Evolutionary conservation across 2,113 vertebrate genomes (phyloP), one percentile per base, ranked within the genome.

Genomic region (Protomyctophum bolini): DNA sequence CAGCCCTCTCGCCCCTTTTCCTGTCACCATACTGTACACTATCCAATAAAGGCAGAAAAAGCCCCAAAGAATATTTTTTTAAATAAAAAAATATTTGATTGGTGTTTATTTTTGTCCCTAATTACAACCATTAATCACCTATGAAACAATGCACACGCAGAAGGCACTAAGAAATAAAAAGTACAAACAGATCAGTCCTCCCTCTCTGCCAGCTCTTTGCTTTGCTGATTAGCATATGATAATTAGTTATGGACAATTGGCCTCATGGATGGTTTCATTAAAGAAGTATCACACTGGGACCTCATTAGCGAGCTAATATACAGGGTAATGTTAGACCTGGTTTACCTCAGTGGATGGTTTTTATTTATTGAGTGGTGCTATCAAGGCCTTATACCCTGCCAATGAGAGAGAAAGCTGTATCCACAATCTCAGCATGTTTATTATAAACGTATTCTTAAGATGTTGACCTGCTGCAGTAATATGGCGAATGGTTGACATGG

Each of bases 181-280:
- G 29, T 14, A 41, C 70, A 75, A 86, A 91, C 82, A 82, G 84
- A 85, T 70, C 62, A 74, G 68, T 75, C 72, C 63, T 72, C 70
- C 75, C 72, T 70, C 75, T 83, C 63, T 71, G 33, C 63, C 54
- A 57, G 73, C 75, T 79, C 82, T 86, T 90, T 75, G 59, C 59
- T 84, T 82, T 73, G 81, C 76, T 70, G 83, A 91, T 92, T 91
- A 90, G 81, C 86, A 90, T 87, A 89, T 88, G 83, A 89, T 91
- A 91, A 92, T 92, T 92, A 91, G 89, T 89, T 86, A 81, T 89
- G 89, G 90, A 84, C 87, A 83, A 89, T 91, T 92, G 91, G 85
- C 79, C 86, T 87, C 86, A 72, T 88, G 88, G 87, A 90, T 91
- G 83, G 87, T 91, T 91, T 92, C 89, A 93, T 92, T 91, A 91